These are phyloP conservation scores for zebrafish (Danio rerio) DNA, from an alignment of 2,113 vertebrate genomes.

Conservation along the genomic window DNA sequence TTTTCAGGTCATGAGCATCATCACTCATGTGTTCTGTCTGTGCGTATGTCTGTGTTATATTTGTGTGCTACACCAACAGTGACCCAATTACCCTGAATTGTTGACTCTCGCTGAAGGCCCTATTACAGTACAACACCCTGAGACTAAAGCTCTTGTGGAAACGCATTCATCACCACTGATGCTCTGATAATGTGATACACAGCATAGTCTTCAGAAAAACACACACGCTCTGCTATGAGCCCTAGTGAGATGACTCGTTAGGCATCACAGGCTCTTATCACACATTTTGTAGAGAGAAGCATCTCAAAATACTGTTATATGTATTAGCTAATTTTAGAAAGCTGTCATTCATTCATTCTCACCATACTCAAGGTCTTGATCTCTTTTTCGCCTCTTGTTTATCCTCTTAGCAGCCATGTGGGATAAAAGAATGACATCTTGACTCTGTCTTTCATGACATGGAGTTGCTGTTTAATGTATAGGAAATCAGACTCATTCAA, in stretches of 20 bases:
- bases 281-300: no score
- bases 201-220: not conserved
- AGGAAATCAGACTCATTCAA: no score
- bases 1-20: not conserved
- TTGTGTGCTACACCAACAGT: not conserved
- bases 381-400: no score
- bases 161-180: constrained; percentile 22
- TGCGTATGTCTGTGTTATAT: not conserved
- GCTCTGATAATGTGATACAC: not conserved
- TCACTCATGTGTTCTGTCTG: not conserved
- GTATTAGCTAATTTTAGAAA: no score
- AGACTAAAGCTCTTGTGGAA: not conserved
- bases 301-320: no score
- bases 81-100: constrained; percentile 36
- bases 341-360: no score
- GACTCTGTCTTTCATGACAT: no score
- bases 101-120: not conserved
- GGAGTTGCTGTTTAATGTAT: no score
- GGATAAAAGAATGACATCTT: no score
- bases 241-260: not conserved
- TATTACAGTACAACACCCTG: not conserved
- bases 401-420: no score
- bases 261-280: not conserved
- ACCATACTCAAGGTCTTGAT: no score
- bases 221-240: not conserved